phyloP scores from a whole-genome alignment of 2,113 vertebrate species.

The Myxocyprinus asiaticus region DNA sequence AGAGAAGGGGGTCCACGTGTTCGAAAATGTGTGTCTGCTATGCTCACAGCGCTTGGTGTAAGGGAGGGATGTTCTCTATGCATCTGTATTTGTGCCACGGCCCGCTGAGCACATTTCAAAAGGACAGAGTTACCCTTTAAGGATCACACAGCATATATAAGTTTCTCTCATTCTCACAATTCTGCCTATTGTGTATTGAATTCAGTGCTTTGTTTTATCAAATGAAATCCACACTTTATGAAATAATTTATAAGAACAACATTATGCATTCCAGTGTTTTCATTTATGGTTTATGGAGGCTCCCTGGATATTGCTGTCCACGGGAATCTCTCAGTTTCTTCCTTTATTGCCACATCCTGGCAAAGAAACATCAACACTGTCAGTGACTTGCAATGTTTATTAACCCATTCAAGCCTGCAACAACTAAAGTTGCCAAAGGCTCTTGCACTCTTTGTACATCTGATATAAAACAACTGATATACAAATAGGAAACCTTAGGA shows the following conservation, averaged over 20 bases:
- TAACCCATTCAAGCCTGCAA: too few species aligned
- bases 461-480: too few species aligned
- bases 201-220: background rate
- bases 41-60: background rate
- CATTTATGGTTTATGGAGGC: constrained; percentile 24
- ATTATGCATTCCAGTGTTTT: constrained; percentile 10
- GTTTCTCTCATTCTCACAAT: background rate
- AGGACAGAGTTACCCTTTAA: constrained; percentile 7
- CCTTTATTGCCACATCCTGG: constrained; percentile 12
- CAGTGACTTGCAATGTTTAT: too few species aligned
- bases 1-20: constrained; percentile 43
- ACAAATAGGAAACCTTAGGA: too few species aligned
- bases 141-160: constrained; percentile 5
- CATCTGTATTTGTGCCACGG: constrained; percentile 60
- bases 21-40: constrained; percentile 22
- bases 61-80: constrained; percentile 55
- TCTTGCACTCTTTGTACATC: too few species aligned
- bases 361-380: constrained; percentile 1
- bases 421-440: too few species aligned
- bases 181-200: background rate
- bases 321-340: background rate
- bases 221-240: background rate
- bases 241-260: constrained; percentile 20
- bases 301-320: constrained; percentile 5
- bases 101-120: constrained; percentile 69